Evolutionary conservation across 30 jellyfish, hydroid and myxozoan species (phyloP).

Genomic region (Turritopsis rubra): DNA sequence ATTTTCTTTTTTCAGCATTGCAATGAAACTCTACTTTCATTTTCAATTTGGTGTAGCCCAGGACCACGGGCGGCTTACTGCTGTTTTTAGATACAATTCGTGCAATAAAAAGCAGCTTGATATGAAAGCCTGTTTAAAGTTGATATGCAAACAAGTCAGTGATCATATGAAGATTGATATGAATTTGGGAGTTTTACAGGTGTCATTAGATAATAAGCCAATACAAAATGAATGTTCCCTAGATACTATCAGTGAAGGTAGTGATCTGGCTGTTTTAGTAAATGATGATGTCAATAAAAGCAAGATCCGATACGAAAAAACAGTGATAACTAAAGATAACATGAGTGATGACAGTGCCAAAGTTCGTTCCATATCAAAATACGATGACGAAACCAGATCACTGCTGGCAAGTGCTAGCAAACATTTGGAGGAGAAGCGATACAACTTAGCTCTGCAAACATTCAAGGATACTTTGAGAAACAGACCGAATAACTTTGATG

Average conservation of each 20-base stretch:
- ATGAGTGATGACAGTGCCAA: neutral
- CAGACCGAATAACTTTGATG: slow-evolving; percentile 9
- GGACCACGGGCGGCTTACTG: neutral
- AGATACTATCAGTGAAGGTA: neutral
- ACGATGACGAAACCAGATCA: neutral
- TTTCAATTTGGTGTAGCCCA: neutral
- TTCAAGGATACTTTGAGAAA: neutral
- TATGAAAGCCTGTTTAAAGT: slow-evolving; percentile 5
- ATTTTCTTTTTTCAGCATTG: neutral
- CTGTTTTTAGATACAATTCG: neutral
- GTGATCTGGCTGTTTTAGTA: slow-evolving; percentile 7
- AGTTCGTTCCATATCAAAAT: neutral
- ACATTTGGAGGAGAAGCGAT: neutral
- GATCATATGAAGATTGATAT: slow-evolving; percentile 4
- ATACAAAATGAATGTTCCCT: neutral
- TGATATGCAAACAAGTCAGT: neutral
- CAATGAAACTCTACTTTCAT: slow-evolving; percentile 21
- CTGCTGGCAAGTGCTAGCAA: neutral
- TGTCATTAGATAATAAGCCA: neutral
- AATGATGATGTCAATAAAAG: slow-evolving; percentile 3
- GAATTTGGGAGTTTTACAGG: neutral
- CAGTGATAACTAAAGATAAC: neutral
- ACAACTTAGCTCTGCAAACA: neutral
- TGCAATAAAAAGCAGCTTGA: neutral
- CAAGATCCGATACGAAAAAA: slow-evolving; percentile 16